Percentiles rank a stretch among this genome's conserved stretches.
Conservation (phyloP, 2,113 vertebrate genomes). For the Pachycephala philippinensis region DNA sequence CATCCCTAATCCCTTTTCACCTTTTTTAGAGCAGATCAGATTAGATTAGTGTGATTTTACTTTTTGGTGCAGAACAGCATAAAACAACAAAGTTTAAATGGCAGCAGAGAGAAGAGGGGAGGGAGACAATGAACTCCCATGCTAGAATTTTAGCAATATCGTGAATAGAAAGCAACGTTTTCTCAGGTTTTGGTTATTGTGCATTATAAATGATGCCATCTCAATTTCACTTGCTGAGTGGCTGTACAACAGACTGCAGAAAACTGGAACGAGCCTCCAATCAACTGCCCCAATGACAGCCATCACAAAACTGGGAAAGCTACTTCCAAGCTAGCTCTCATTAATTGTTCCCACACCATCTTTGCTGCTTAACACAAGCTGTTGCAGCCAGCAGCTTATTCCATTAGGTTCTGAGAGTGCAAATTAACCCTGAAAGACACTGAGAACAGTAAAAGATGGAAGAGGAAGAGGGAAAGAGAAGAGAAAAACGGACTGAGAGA, state of each 20-base stretch:
- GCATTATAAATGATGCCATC: neutral
- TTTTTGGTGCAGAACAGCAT: neutral
- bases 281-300: neutral
- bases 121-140: neutral
- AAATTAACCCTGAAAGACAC: neutral
- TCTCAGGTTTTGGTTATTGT: neutral
- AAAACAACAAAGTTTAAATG: neutral
- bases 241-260: neutral
- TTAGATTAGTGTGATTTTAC: slow-evolving; percentile 17
- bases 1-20: slow-evolving; percentile 27
- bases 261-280: neutral
- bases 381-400: neutral
- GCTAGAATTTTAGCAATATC: neutral
- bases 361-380: neutral
- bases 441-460: neutral
- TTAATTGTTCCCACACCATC: neutral
- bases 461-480: neutral
- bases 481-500: neutral
- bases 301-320: neutral
- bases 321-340: neutral
- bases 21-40: neutral
- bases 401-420: neutral
- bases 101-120: neutral
- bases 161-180: neutral
- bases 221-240: neutral